Conservation (phyloP, 2,113 vertebrate species). For the Chauna torquata region DNA sequence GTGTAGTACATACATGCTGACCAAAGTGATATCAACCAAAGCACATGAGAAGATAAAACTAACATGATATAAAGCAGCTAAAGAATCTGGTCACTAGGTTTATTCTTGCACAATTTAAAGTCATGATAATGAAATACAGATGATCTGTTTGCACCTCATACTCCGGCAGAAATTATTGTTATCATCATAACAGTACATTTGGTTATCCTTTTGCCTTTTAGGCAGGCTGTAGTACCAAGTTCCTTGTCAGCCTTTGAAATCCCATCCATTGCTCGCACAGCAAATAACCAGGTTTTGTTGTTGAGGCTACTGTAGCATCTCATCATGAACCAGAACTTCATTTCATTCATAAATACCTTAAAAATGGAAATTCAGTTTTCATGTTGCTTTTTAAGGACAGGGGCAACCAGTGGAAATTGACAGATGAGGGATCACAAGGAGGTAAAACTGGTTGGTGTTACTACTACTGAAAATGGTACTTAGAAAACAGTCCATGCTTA, state of each 20-base stretch:
- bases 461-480: background rate
- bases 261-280: background rate
- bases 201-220: background rate
- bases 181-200: background rate
- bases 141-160: background rate
- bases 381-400: background rate
- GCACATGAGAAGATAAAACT: background rate
- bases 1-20: background rate
- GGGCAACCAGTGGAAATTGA: background rate
- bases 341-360: background rate
- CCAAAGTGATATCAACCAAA: background rate
- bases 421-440: background rate
- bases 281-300: background rate
- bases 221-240: background rate
- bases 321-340: background rate
- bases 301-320: fast-evolving
- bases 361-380: background rate
- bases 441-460: background rate
- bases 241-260: background rate
- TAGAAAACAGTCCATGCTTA: background rate
- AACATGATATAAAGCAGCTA: background rate
- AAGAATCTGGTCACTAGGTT: background rate
- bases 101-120: background rate
- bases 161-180: background rate
- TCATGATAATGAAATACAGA: background rate